Evolutionary conservation across 2,113 vertebrate species (phyloP).

Genomic region (Pangasianodon hypophthalmus): DNA sequence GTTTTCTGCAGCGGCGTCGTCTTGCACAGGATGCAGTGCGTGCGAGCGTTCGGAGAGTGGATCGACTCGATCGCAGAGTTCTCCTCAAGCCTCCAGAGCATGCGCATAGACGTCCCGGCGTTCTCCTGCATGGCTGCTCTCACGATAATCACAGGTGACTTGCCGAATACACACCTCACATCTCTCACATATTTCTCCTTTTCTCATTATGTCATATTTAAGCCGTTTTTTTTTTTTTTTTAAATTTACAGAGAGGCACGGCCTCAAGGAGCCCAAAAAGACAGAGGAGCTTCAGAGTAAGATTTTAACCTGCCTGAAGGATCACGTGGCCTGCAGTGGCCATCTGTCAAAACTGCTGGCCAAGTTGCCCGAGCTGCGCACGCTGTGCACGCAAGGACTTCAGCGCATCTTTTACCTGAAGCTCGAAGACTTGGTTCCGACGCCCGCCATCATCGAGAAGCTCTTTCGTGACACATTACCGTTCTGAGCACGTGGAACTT

Average conservation of each 20-base stretch:
- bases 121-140: slow-evolving; percentile 95
- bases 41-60: slow-evolving; percentile 98
- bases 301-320: slow-evolving; percentile 90
- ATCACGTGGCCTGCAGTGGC: slow-evolving; percentile 82
- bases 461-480: slow-evolving; percentile 97
- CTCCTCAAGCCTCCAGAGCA: slow-evolving; percentile 90
- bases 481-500: slow-evolving; percentile 71
- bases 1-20: slow-evolving; percentile 96
- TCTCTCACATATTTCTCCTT: background rate
- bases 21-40: slow-evolving; percentile 91
- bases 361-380: slow-evolving; percentile 93
- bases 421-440: slow-evolving; percentile 96
- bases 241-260: slow-evolving; percentile 84
- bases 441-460: slow-evolving; percentile 95
- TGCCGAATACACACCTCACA: background rate
- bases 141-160: slow-evolving; percentile 93
- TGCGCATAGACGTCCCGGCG: slow-evolving; percentile 92
- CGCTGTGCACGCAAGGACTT: slow-evolving; percentile 94
- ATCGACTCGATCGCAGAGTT: slow-evolving; percentile 96
- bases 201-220: background rate
- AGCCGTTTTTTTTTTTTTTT: slow-evolving; percentile 15
- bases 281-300: slow-evolving; percentile 93
- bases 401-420: slow-evolving; percentile 99
- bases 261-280: slow-evolving; percentile 90
- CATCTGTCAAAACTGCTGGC: slow-evolving; percentile 92